phyloP scores from a whole-genome alignment of 92 coral and sea anemone genomes.

The Zoanthus solanderi region DNA sequence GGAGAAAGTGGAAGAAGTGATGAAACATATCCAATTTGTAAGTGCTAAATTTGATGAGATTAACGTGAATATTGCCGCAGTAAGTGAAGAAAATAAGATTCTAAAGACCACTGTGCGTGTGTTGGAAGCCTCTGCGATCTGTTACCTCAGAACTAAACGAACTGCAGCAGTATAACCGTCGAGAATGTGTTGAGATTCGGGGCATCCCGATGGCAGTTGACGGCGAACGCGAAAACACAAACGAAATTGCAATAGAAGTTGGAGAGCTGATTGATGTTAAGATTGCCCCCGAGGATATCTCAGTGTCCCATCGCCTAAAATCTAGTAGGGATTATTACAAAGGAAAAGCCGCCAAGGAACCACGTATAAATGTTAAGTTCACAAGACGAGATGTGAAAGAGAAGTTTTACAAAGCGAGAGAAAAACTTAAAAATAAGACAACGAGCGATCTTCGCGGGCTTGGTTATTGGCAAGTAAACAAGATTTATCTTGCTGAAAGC shows the following conservation, averaged over 20 bases:
- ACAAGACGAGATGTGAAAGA: conserved; percentile 27
- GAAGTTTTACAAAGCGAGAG: conserved; percentile 17
- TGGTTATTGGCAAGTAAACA: conserved; percentile 3
- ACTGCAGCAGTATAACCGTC: background rate
- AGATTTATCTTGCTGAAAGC: conserved; percentile 25
- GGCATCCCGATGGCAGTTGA: background rate
- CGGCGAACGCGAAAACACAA: background rate
- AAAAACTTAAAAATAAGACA: background rate
- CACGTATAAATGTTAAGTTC: conserved; percentile 25
- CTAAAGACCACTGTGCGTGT: background rate
- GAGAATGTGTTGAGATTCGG: background rate
- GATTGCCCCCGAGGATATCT: conserved; percentile 16
- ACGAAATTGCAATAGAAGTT: background rate
- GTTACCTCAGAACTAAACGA: background rate
- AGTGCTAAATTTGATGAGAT: background rate
- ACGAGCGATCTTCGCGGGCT: conserved; percentile 27
- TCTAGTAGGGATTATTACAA: background rate
- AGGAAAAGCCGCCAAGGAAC: conserved; percentile 6
- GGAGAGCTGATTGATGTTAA: background rate
- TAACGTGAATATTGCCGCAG: background rate
- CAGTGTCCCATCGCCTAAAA: conserved; percentile 33
- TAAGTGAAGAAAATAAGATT: background rate
- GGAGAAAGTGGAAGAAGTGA: background rate
- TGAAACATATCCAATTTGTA: background rate
- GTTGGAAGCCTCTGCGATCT: background rate